These are phyloP conservation scores for Frankliniella intonsa DNA, from an alignment of 2,888 invertebrate species.

Conservation along the genomic window DNA sequence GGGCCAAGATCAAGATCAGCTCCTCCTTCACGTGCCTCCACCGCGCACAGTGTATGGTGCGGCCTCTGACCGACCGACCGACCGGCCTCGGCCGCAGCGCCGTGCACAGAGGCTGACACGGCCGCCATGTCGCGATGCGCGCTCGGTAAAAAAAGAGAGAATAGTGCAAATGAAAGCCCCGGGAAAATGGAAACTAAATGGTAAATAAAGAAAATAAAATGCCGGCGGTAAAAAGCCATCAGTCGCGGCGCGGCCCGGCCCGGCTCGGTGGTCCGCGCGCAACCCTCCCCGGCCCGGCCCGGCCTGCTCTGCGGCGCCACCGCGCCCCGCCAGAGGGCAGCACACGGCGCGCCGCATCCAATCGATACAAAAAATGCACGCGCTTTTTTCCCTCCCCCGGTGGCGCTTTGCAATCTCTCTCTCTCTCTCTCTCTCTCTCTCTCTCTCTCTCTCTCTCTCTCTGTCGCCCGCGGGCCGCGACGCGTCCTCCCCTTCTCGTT, in stretches of 20 bases:
- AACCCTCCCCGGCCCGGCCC: too few relatives aligned
- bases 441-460: neutral
- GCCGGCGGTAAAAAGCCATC: too few relatives aligned
- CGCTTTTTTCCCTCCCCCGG: conserved; percentile 8
- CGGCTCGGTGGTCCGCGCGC: too few relatives aligned
- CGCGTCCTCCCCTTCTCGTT: neutral
- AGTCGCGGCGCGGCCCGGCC: too few relatives aligned
- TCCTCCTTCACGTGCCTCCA: neutral
- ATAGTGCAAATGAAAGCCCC: too few relatives aligned
- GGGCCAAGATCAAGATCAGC: conserved; percentile 29
- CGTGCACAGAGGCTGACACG: too few relatives aligned
- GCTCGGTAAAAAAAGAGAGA: too few relatives aligned
- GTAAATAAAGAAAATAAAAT: too few relatives aligned
- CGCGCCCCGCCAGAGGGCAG: conserved; percentile 17
- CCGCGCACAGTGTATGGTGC: neutral
- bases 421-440: neutral
- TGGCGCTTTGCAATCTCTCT: neutral
- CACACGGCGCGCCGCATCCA: conserved; percentile 35
- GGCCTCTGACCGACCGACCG: too few relatives aligned
- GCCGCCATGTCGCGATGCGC: too few relatives aligned
- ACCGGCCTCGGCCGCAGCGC: too few relatives aligned
- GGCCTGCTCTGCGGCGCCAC: neutral
- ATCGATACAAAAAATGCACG: conserved; percentile 41
- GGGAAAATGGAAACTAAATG: too few relatives aligned
- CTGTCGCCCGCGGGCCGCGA: neutral